Evolutionary conservation across 2,797 vertebrate species (phyloP).

Genomic region (Argyrosomus regius): DNA sequence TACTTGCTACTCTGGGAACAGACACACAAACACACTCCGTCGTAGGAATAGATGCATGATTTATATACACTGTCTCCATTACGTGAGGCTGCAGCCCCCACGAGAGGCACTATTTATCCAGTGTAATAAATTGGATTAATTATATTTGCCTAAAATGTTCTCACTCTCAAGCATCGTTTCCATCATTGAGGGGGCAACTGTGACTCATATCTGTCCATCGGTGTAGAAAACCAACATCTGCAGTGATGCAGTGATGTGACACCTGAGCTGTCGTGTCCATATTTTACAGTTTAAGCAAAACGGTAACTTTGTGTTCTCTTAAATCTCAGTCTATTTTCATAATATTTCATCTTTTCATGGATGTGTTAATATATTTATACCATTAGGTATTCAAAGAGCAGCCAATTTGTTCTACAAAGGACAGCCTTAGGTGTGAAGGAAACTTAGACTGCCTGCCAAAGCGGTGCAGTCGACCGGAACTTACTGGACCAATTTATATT

Average conservation of each 20-base stretch:
- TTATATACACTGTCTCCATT: constrained; percentile 64
- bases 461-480: constrained; percentile 48
- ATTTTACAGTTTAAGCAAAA: constrained; percentile 48
- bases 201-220: constrained; percentile 72
- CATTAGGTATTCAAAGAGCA: constrained; percentile 24
- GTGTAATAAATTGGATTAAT: constrained; percentile 75
- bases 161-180: constrained; percentile 65
- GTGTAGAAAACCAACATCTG: constrained; percentile 53
- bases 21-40: constrained; percentile 44
- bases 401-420: constrained; percentile 49
- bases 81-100: constrained; percentile 54
- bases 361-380: constrained; percentile 53
- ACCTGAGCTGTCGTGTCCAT: constrained; percentile 26
- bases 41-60: constrained; percentile 66
- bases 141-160: constrained; percentile 72
- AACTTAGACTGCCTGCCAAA: constrained; percentile 68
- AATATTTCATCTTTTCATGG: constrained; percentile 56
- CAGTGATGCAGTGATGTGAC: constrained; percentile 42
- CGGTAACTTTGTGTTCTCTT: constrained; percentile 35
- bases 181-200: constrained; percentile 64
- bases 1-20: constrained; percentile 62
- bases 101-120: constrained; percentile 62
- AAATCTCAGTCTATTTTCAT: constrained; percentile 40
- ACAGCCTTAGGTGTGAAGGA: constrained; percentile 61
- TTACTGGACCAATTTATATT: constrained; percentile 62